Evolutionary conservation across 2,888 invertebrate species (phyloP).

Genomic region (Zonitis immaculata): DNA sequence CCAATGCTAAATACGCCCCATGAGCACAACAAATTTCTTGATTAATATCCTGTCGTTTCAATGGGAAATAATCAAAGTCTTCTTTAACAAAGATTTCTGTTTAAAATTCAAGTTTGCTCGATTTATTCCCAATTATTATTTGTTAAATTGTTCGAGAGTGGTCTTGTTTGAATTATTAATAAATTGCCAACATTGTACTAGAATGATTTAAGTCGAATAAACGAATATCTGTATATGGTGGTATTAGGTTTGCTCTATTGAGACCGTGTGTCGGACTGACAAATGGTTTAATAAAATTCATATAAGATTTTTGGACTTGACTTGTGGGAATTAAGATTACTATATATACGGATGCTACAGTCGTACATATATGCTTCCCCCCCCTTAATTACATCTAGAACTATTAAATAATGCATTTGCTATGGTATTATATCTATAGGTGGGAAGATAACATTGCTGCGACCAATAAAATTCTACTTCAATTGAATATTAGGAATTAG

Average conservation of each 20-base stretch:
- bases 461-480: background rate
- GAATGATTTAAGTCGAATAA: slow-evolving; percentile 26
- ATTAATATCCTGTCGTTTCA: slow-evolving; percentile 1
- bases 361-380: slow-evolving; percentile 19
- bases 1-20: slow-evolving; percentile 4
- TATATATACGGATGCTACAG: slow-evolving; percentile 20
- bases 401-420: slow-evolving; percentile 35
- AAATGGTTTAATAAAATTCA: slow-evolving; percentile 43
- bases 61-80: slow-evolving; percentile 2
- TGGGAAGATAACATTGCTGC: no score
- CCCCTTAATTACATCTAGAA: slow-evolving; percentile 34
- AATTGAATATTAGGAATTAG: no score
- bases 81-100: background rate
- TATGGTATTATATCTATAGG: no score
- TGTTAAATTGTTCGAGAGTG: background rate
- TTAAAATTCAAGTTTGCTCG: slow-evolving; percentile 1
- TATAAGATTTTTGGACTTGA: slow-evolving; percentile 32
- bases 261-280: slow-evolving; percentile 36
- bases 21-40: slow-evolving; percentile 4
- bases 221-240: slow-evolving; percentile 31
- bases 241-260: no score
- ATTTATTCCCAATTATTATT: background rate
- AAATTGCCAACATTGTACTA: slow-evolving; percentile 29
- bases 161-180: slow-evolving; percentile 38
- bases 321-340: slow-evolving; percentile 36